Evolutionary conservation across 2,888 invertebrate species (phyloP).

Genomic region (Amiota minor): DNA sequence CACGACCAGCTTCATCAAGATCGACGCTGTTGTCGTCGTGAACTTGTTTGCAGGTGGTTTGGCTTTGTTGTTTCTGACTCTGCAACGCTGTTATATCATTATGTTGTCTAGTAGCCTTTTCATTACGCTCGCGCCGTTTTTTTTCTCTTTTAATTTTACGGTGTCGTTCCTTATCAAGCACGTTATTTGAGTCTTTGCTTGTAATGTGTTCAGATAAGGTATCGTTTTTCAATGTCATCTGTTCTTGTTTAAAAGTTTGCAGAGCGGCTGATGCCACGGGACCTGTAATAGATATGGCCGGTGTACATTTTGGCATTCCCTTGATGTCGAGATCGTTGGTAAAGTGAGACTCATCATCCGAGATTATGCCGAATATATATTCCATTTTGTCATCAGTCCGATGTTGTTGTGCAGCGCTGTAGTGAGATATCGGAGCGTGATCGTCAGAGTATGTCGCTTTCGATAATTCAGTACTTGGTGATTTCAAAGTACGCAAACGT

Average conservation of each 20-base stretch:
- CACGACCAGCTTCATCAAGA: slow-evolving; percentile 86
- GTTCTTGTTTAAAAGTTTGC: slow-evolving; percentile 72
- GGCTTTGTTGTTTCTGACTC: slow-evolving; percentile 49
- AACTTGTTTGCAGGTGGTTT: slow-evolving; percentile 46
- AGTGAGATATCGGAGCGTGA: slow-evolving; percentile 19
- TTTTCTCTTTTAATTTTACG: slow-evolving; percentile 77
- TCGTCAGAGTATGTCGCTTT: slow-evolving; percentile 19
- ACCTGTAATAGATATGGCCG: slow-evolving; percentile 52
- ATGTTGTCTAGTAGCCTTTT: slow-evolving; percentile 73
- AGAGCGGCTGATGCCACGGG: slow-evolving; percentile 72
- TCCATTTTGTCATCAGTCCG: slow-evolving; percentile 91
- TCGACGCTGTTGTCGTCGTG: slow-evolving; percentile 86
- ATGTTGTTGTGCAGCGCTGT: slow-evolving; percentile 26
- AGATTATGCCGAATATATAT: slow-evolving; percentile 89
- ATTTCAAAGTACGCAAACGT: slow-evolving; percentile 53
- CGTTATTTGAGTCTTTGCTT: no score
- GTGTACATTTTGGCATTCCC: slow-evolving; percentile 41
- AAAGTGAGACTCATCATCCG: slow-evolving; percentile 78
- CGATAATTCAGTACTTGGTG: slow-evolving; percentile 7
- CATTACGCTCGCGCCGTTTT: slow-evolving; percentile 78
- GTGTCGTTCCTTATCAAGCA: slow-evolving; percentile 69
- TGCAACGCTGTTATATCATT: slow-evolving; percentile 59
- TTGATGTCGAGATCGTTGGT: slow-evolving; percentile 61
- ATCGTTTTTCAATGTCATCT: slow-evolving; percentile 65
- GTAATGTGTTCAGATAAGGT: slow-evolving; percentile 43